Conservation (phyloP, 2,888 invertebrate species). For the Arge pagana region DNA sequence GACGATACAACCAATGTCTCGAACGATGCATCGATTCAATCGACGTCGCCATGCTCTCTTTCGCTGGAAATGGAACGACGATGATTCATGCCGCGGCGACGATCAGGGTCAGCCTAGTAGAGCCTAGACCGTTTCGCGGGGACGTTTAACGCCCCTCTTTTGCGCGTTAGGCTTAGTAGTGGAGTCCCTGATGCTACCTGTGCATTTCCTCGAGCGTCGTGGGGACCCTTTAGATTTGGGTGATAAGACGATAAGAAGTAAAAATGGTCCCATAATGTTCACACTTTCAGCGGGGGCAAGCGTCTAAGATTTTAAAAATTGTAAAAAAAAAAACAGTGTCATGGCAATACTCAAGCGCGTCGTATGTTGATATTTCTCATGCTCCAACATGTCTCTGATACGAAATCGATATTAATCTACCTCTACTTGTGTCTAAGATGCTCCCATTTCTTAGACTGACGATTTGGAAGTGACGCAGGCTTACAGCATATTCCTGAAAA, state of each 20-base stretch:
- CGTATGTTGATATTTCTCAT: neutral
- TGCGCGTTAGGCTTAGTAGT: too few relatives aligned
- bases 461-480: slow-evolving; percentile 30
- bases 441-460: slow-evolving; percentile 26
- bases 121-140: too few relatives aligned
- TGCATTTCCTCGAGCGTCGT: too few relatives aligned
- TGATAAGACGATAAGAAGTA: neutral
- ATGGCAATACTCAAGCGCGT: neutral
- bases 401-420: slow-evolving; percentile 30
- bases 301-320: slow-evolving; percentile 1
- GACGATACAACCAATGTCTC: too few relatives aligned
- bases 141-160: too few relatives aligned
- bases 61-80: too few relatives aligned
- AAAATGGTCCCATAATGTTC: neutral
- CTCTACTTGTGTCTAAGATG: slow-evolving; percentile 27
- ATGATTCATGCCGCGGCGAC: too few relatives aligned
- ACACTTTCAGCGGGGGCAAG: slow-evolving; percentile 4
- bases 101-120: too few relatives aligned
- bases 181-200: too few relatives aligned
- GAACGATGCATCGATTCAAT: too few relatives aligned
- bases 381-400: slow-evolving; percentile 29
- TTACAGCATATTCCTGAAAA: slow-evolving; percentile 27
- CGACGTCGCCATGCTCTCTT: too few relatives aligned
- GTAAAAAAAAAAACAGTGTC: slow-evolving; percentile 17
- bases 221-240: neutral